Base-by-base conservation (phyloP, 2,888 invertebrate species). In the Ecliptopera silaceata region DNA sequence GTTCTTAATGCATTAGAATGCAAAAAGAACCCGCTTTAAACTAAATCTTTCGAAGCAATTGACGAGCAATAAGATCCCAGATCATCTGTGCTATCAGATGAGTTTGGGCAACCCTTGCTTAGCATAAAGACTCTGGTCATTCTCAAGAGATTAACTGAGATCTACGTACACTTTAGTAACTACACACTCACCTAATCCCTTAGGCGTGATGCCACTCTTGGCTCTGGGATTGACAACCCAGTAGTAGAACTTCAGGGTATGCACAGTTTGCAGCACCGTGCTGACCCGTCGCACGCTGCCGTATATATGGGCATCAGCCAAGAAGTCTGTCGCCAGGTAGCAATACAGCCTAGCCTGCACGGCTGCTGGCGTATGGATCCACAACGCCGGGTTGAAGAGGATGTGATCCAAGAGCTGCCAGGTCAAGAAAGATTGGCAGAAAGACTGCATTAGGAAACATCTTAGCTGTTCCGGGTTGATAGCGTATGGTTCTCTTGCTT, bases 341-440 rank as follows among this genome's bases (percentile, higher is more conserved):
- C 97, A 97, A 92, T 99, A 99, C 46, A 99, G 94, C 67, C 96
- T 93, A 42, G 97, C 97, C 86, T 99, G 99, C 6, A 99, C 99
- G 65, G 97, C 95, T 29, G 99, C 97, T 47, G 98, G 97, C 10
- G 99, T 98, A 91, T 99, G 97, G 77, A 99, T 99, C 99, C 99
- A 99, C 63, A 99, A 93, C 26, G 98, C 97, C 6, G 99, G 99
- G 93, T 99, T 99, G 94, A 99, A 99, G 68, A 99, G 95, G 59
- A 99, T 96, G 93, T 99, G 98, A 92, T 99, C 99, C 93, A 99
- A 94, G 72, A 99, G 94, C 96, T 99, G 98, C 95, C 96, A 96
- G 78, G 96, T 96, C 80, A 96, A 93, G 93, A 96, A 96, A 81
- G 96, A 96, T 94, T 96, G 96, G 93, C 96, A 96, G 93, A 96